phyloP scores from a whole-genome alignment of 1,140 invertebrate genomes.

The Drosophila quadrilineata region DNA sequence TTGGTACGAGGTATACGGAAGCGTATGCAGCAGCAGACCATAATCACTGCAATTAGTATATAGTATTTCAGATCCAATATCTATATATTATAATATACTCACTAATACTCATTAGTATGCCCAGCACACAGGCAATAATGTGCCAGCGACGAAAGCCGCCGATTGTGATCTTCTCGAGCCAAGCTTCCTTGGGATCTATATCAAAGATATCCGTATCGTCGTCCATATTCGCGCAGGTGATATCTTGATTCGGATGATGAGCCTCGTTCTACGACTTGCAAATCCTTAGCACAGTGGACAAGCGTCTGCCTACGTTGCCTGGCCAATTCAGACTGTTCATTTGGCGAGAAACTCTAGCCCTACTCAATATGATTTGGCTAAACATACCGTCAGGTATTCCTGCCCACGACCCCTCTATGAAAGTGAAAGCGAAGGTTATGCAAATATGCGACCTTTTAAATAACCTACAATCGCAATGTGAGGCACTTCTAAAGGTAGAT shows the following conservation, averaged over 20 bases:
- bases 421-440: slow-evolving; percentile 20
- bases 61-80: background rate
- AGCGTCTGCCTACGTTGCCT: slow-evolving; percentile 49
- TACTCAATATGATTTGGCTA: slow-evolving; percentile 17
- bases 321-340: slow-evolving; percentile 53
- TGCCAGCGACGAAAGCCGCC: slow-evolving; percentile 86
- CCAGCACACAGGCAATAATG: slow-evolving; percentile 84
- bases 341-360: slow-evolving; percentile 9
- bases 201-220: slow-evolving; percentile 56
- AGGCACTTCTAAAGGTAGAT: too few relatives aligned
- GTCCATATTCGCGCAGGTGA: slow-evolving; percentile 41
- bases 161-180: slow-evolving; percentile 83
- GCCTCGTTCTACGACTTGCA: background rate
- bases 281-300: background rate
- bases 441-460: slow-evolving; percentile 31
- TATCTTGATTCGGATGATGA: background rate
- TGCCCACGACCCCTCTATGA: slow-evolving; percentile 28
- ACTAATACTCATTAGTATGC: slow-evolving; percentile 81
- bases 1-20: slow-evolving; percentile 94
- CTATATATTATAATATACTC: slow-evolving; percentile 11
- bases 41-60: slow-evolving; percentile 83
- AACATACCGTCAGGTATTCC: slow-evolving; percentile 5
- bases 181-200: slow-evolving; percentile 81
- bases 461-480: slow-evolving; percentile 3
- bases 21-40: slow-evolving; percentile 92